phyloP scores from a whole-genome alignment of 2,797 vertebrate species.

The Argya squamiceps region DNA sequence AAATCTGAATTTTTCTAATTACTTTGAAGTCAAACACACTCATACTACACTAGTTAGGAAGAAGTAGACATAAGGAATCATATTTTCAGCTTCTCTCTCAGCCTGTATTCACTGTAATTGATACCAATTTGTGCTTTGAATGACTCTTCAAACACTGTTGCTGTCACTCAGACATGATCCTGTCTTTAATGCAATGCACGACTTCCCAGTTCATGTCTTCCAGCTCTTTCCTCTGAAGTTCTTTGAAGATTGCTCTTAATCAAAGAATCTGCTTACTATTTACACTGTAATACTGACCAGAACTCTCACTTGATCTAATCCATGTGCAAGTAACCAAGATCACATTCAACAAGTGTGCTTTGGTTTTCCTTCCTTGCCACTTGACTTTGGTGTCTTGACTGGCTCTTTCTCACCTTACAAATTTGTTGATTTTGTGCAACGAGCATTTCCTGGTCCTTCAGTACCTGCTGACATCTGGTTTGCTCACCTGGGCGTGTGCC shows the following conservation, averaged over 20 bases:
- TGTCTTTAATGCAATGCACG: not conserved
- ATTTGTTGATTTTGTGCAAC: not conserved
- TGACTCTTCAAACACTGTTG: not conserved
- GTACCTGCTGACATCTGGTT: conserved; percentile 31
- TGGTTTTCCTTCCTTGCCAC: not conserved
- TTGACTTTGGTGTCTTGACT: not conserved
- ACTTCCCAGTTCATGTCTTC: not conserved
- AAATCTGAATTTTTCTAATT: not conserved
- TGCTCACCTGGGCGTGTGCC: conserved; percentile 56
- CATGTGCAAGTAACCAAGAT: fast-evolving
- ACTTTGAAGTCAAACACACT: not conserved
- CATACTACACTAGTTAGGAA: not conserved
- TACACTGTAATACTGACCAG: not conserved
- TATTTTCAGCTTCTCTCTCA: not conserved
- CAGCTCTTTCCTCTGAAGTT: not conserved
- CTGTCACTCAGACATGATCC: not conserved
- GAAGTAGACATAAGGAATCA: not conserved
- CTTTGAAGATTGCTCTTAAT: not conserved
- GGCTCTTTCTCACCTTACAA: not conserved
- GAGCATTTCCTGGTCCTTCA: conserved; percentile 28
- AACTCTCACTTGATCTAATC: not conserved
- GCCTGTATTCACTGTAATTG: not conserved
- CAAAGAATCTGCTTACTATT: not conserved
- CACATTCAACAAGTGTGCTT: not conserved
- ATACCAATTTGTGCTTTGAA: not conserved